Base-by-base conservation (phyloP, 1,140 invertebrate genomes). In the Nebria ingens region DNA sequence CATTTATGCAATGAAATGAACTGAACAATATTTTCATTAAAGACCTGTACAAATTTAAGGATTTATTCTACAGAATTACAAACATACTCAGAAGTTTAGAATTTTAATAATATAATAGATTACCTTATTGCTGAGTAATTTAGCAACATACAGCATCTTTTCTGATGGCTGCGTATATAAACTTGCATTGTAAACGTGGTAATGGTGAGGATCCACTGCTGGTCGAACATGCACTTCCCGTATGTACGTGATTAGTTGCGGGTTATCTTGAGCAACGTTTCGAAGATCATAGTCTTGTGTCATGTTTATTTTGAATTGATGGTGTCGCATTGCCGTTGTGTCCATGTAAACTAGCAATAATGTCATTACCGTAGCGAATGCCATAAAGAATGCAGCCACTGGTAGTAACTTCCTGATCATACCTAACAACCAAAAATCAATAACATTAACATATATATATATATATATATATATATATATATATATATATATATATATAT, bases 251-350 rank as follows among this genome's bases (percentile, higher is more conserved):
- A 87, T 79, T 53, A 89, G 74, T 60, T 81, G 74, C 2, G 81
- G 79, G 63, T 87, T 81, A 65, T 86, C 85, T 73, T 87, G 85
- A 1, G 80, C 73, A 13, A 87, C 82, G 58, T 78, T 76, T 15
- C 78, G 72, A 58, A 88, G 71, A 62, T 87, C 84, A 65, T 85
- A 82, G 64, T 88, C 86, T 61, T 79, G 79, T 45, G 81, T 84
- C 80, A 87, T 83, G 68, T 86, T 87, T 40, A 81, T 65, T 22
- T 77, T 76, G 68, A 84, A 84, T 67, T 83, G 80, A 61, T 82
- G 79, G 59, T 82, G 80, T 49, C 79, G 74, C 60, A 82, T 72
- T 15, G 80, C 81, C 82, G 80, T 80, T 64, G 78, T 81, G 64
- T 82, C 79, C 80, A 82, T 82, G 61, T 82, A 82, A 58, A 82